Conservation (phyloP, 2,888 invertebrate species). For the Doris montereyensis region DNA sequence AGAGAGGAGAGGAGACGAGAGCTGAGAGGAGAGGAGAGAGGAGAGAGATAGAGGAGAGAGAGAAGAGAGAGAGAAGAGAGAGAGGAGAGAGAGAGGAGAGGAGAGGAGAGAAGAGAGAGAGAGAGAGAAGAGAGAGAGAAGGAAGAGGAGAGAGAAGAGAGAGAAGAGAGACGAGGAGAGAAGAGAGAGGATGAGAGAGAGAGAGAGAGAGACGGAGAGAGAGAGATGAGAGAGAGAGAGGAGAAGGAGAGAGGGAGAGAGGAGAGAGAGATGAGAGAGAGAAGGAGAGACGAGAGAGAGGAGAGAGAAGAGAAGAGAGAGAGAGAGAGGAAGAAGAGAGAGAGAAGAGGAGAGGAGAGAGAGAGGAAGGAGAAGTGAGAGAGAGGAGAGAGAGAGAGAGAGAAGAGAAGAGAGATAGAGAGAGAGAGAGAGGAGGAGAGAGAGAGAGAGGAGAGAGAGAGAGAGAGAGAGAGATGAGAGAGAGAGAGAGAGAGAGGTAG, state of each 20-base stretch:
- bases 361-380: no score
- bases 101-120: neutral
- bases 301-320: slow-evolving; percentile 56
- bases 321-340: slow-evolving; percentile 52
- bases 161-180: no score
- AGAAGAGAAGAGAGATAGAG: no score
- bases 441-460: neutral
- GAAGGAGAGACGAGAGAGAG: no score
- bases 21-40: neutral
- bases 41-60: neutral
- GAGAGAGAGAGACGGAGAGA: no score
- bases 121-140: neutral
- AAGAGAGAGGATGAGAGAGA: no score
- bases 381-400: no score
- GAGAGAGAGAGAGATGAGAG: no score
- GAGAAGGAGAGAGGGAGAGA: neutral
- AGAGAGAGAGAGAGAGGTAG: no score
- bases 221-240: no score
- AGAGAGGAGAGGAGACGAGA: neutral
- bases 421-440: neutral
- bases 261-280: no score
- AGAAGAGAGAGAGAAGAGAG: neutral
- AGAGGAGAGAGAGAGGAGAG: slow-evolving; percentile 1
- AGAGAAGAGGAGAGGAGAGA: slow-evolving; percentile 50
- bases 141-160: neutral